Base-by-base conservation (phyloP, 2,113 vertebrate genomes). In the Saimiri boliviensis region DNA sequence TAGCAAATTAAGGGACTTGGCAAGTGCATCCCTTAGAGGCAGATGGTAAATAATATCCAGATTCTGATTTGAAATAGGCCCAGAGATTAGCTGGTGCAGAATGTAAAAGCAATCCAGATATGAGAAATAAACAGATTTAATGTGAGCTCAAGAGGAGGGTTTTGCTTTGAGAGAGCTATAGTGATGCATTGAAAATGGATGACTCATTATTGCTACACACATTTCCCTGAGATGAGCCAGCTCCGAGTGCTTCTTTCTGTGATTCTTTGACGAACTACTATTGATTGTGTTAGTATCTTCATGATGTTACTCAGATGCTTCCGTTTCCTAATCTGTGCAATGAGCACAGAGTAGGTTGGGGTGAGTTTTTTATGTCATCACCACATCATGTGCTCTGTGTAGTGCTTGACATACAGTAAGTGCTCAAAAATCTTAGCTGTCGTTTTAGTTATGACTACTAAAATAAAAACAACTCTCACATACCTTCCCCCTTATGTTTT, bases 11-110 rank as follows among this genome's bases (percentile, higher is more conserved):
- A 98, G 98, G 98, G 96, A 99, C 98, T 99, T 99, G 99, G 99
- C 99, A 99, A 99, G 96, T 98, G 94, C 97, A 96, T 98, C 97
- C 98, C 98, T 97, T 98, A 91, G 98, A 99, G 98, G 98, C 99
- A 99, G 99, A 99, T 99, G 99, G 99, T 98, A 99, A 99, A 99
- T 99, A 99, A 99, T 98, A 98, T 98, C 98, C 98, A 98, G 97
- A 99, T 98, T 98, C 98, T 98, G 98, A 98, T 97, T 99, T 98
- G 98, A 99, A 98, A 99, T 97, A 98, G 97, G 98, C 97, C 98
- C 98, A 98, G 98, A 96, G 98, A 99, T 98, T 98, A 99, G 98
- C 98, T 98, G 97, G 98, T 98, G 95, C 85, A 98, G 96, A 98
- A 98, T 97, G 97, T 95, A 98, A 98, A 98, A 98, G 96, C 97